Conservation (phyloP, 2,797 vertebrate species). For the Clarias laeviceps region DNA sequence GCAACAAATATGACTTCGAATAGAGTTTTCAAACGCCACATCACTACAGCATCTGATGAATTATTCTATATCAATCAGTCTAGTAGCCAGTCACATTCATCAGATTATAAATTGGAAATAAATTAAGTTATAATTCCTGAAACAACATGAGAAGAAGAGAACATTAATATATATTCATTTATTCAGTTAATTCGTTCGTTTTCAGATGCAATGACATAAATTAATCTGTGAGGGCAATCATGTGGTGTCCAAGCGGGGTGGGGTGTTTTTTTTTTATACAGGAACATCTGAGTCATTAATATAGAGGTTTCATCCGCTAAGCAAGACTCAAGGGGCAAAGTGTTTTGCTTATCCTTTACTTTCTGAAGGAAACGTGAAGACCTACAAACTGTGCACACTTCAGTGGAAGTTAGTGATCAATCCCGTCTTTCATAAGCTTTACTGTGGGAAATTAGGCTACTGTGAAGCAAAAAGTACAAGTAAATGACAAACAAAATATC, state of each 20-base stretch:
- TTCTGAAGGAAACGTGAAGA: neutral
- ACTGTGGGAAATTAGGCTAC: neutral
- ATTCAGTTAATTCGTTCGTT: too few species aligned
- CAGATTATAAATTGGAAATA: neutral
- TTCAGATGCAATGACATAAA: too few species aligned
- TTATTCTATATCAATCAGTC: neutral
- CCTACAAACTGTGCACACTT: neutral
- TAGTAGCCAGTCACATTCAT: neutral
- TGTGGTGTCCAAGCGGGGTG: too few species aligned
- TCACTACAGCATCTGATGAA: neutral
- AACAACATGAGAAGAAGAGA: too few species aligned
- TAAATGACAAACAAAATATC: neutral
- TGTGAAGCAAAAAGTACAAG: neutral
- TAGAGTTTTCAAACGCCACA: neutral
- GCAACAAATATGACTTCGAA: neutral
- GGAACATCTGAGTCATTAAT: slow-evolving; percentile 50
- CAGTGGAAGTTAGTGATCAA: neutral
- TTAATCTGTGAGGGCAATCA: too few species aligned
- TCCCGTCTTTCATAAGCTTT: neutral
- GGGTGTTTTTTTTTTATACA: neutral
- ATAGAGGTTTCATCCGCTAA: slow-evolving; percentile 41
- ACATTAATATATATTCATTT: too few species aligned
- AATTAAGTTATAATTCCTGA: neutral
- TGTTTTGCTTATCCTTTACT: slow-evolving; percentile 30
- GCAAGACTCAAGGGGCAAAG: slow-evolving; percentile 40